Evolutionary conservation across 1,140 invertebrate genomes (phyloP).

Genomic region (Pogonomyrmex barbatus): DNA sequence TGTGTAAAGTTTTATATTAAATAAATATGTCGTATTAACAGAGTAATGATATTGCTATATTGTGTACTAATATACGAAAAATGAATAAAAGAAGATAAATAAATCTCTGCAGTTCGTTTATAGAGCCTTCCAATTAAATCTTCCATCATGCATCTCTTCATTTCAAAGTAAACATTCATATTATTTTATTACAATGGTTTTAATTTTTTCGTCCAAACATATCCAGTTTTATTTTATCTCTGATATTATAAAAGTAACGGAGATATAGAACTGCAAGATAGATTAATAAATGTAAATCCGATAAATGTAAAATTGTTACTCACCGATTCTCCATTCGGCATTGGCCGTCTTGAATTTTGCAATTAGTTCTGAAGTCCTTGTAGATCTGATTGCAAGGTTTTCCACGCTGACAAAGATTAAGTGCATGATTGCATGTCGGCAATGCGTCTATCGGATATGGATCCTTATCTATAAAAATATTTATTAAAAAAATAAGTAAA

Average conservation of each 20-base stretch:
- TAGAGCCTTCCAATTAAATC: conserved; percentile 32
- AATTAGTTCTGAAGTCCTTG: conserved; percentile 94
- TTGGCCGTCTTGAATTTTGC: conserved; percentile 93
- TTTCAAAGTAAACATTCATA: conserved; percentile 23
- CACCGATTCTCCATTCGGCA: conserved; percentile 95
- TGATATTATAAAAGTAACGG: not conserved
- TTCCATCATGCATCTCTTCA: not conserved
- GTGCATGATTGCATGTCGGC: conserved; percentile 94
- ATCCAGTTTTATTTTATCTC: not conserved
- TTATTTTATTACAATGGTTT: conserved; percentile 35
- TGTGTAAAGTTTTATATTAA: conserved; percentile 1
- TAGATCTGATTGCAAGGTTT: conserved; percentile 92
- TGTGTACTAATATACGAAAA: not conserved
- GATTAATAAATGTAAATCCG: conserved; percentile 14
- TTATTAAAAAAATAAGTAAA: conserved; percentile 30
- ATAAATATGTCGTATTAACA: conserved; percentile 13
- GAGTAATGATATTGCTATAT: not conserved
- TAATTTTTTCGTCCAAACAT: not conserved
- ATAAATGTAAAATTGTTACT: conserved; percentile 75
- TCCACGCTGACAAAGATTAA: conserved; percentile 92
- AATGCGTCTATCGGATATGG: conserved; percentile 94
- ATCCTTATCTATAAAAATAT: conserved; percentile 92
- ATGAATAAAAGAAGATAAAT: conserved; percentile 33
- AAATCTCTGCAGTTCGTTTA: not conserved
- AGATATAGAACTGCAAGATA: not conserved